Evolutionary conservation across 2,113 vertebrate genomes (phyloP), one percentile per base, ranked within the genome.

Genomic region (Eupsittula cactorum): DNA sequence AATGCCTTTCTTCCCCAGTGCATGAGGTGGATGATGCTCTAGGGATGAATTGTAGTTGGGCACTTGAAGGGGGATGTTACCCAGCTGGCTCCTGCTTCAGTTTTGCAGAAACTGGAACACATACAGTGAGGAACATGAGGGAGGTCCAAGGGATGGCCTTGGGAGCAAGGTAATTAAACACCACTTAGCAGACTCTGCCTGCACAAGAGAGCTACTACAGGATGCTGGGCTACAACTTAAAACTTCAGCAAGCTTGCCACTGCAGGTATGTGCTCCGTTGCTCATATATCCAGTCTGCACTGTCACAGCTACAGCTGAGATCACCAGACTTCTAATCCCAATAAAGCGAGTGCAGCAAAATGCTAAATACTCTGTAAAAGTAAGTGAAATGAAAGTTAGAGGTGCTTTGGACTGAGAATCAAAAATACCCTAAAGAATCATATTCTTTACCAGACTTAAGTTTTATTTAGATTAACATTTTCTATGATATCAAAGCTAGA

Each of bases 71-170:
- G 11, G 23, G 29, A 6, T 79, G 28, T 64, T 87, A 12, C 3
- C 52, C 11, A 5, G 4, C 14, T 19, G 9, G 9, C n/a, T 87
- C 6, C 59, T 37, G 16, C 44, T 70, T 27, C 42, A 27, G 11
- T 74, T 79, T 57, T 80, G 49, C n/a, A 65, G 82, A 73, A 71
- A 50, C 20, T 52, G 50, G 35, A 79, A 37, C 28, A 20, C 1
- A 1, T 63, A 9, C 13, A 35, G 24, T 41, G 13, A 64, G 27
- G 0, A 0, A 5, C 14, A 5, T 44, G 68, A 13, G 4, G 11
- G 23, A 90, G 9, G 23, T 55, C 21, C 1, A 2, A 60, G 2
- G n/a, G 8, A 16, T 80, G 28, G 44, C 37, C 50, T 83, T n/a
- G 11, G 35, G 39, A 29, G 29, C 47, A 64, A 75, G 42, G 25